A percentile compares a stretch with the other conserved stretches of the same genome.
Evolutionary conservation across 2,888 invertebrate genomes (phyloP).

Genomic region (Calliphora vomitoria): DNA sequence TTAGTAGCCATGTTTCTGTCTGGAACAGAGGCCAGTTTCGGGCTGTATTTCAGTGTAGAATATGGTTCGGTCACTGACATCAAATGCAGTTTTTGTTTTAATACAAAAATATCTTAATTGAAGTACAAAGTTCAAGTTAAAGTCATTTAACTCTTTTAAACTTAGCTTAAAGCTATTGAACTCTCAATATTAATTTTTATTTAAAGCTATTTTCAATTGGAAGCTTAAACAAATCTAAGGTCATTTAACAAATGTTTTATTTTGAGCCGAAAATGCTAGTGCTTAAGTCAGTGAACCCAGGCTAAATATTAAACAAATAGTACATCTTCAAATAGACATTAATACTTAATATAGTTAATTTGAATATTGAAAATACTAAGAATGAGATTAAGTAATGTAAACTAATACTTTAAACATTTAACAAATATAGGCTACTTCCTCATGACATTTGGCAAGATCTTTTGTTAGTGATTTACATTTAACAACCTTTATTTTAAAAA

Average conservation of each 20-base stretch:
- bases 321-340: not conserved
- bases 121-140: too few species aligned
- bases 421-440: too few species aligned
- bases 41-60: too few species aligned
- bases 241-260: slow-evolving; percentile 9
- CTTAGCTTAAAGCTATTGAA: too few species aligned
- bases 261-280: not conserved
- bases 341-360: not conserved
- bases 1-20: too few species aligned
- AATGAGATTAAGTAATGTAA: too few species aligned
- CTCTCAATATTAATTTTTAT: not conserved
- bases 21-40: too few species aligned
- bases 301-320: not conserved
- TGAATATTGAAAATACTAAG: not conserved
- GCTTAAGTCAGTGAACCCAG: not conserved
- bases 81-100: too few species aligned
- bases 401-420: too few species aligned
- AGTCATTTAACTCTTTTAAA: too few species aligned
- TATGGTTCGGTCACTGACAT: too few species aligned
- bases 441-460: slow-evolving; percentile 6
- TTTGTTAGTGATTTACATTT: not conserved
- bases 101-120: too few species aligned
- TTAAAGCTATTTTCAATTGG: not conserved
- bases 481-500: slow-evolving; percentile 7
- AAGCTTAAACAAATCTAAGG: not conserved